Percentiles rank a stretch among this genome's conserved stretches.
phyloP scores from a whole-genome alignment of 2,888 invertebrate genomes.

The Cynaeus angustus region DNA sequence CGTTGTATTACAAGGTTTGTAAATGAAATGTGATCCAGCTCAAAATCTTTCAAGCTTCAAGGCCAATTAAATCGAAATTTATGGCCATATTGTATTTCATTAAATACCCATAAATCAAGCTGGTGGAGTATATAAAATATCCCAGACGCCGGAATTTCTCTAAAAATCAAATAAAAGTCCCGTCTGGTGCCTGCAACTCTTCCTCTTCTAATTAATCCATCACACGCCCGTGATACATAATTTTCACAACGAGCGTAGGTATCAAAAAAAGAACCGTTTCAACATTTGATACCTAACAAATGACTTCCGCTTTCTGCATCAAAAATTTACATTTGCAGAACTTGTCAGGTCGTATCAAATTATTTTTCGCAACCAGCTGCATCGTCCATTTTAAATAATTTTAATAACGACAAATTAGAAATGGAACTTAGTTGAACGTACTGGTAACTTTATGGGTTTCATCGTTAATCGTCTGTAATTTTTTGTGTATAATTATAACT shows the following conservation, averaged over 20 bases:
- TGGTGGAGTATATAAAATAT: constrained; percentile 45
- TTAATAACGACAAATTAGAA: too few species aligned
- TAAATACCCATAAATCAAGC: constrained; percentile 49
- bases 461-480: too few species aligned
- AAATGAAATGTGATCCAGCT: constrained; percentile 50
- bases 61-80: constrained; percentile 50
- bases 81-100: constrained; percentile 52
- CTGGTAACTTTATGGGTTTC: too few species aligned
- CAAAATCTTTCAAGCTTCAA: constrained; percentile 50
- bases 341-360: not conserved
- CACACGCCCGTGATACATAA: constrained; percentile 21
- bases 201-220: constrained; percentile 40
- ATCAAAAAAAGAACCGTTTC: constrained; percentile 6
- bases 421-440: too few species aligned
- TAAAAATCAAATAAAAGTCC: constrained; percentile 44
- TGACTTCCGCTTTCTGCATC: not conserved
- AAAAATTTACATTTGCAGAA: constrained; percentile 4
- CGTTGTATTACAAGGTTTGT: constrained; percentile 48
- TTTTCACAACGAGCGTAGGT: not conserved
- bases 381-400: not conserved
- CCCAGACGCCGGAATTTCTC: constrained; percentile 44
- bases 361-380: not conserved
- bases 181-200: constrained; percentile 26
- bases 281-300: constrained; percentile 4
- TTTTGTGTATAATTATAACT: too few species aligned